A percentile compares a stretch with the other conserved stretches of the same genome.
phyloP scores from a whole-genome alignment of 2,113 vertebrate genomes.

The Spea bombifrons region DNA sequence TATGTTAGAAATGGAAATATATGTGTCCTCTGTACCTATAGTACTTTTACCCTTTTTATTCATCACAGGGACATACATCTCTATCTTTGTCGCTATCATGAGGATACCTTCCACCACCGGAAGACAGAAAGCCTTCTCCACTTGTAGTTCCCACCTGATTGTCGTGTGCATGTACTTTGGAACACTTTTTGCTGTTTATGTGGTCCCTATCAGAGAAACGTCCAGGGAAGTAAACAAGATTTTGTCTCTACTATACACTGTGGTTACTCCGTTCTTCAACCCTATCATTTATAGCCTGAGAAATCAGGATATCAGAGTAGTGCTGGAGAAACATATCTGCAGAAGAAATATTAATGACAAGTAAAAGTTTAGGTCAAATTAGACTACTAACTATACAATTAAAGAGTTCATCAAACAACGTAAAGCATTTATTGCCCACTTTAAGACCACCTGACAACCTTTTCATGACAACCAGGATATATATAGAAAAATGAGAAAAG shows the following conservation, averaged over 20 bases:
- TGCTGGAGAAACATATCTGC: background rate
- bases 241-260: conserved; percentile 54
- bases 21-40: conserved; percentile 22
- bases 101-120: conserved; percentile 44
- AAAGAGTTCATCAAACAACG: too few species aligned
- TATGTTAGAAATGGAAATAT: background rate
- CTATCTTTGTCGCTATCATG: conserved; percentile 52
- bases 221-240: conserved; percentile 55
- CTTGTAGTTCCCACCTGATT: conserved; percentile 55
- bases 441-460: too few species aligned
- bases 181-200: conserved; percentile 55
- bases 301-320: background rate
- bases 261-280: conserved; percentile 55
- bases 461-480: too few species aligned
- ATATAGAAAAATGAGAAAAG: too few species aligned
- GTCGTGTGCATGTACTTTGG: conserved; percentile 55
- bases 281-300: conserved; percentile 56
- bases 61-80: conserved; percentile 51
- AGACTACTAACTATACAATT: too few species aligned
- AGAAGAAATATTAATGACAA: background rate
- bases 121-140: conserved; percentile 56
- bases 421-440: too few species aligned
- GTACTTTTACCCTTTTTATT: conserved; percentile 50
- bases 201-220: conserved; percentile 50
- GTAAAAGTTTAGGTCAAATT: background rate